Conservation (phyloP, 2,888 invertebrate species). For the Acanthopleura granulata region DNA sequence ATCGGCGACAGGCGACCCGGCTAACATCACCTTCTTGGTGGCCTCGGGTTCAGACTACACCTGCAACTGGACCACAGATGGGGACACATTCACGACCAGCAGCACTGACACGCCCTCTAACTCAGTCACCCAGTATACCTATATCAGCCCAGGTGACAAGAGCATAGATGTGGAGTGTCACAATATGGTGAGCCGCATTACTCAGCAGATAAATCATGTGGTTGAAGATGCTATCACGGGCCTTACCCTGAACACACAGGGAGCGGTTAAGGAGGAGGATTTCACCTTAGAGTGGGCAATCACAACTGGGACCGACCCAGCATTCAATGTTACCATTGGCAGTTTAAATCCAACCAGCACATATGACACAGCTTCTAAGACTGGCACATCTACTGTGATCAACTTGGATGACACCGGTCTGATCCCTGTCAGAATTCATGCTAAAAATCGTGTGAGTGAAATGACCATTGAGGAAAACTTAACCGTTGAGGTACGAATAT, state of each 20-base stretch:
- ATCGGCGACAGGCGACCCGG: slow-evolving; percentile 23
- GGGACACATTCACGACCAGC: slow-evolving; percentile 23
- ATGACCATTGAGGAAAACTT: slow-evolving; percentile 27
- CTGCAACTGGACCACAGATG: slow-evolving; percentile 43
- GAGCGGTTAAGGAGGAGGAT: slow-evolving; percentile 33
- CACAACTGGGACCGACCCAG: slow-evolving; percentile 39
- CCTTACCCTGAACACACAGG: slow-evolving; percentile 38
- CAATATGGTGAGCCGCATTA: slow-evolving; percentile 40
- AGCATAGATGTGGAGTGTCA: slow-evolving; percentile 39
- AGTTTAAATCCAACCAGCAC: slow-evolving; percentile 18
- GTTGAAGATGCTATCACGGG: slow-evolving; percentile 51
- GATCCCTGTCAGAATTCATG: slow-evolving; percentile 16
- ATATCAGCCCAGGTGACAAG: slow-evolving; percentile 34
- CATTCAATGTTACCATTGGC: slow-evolving; percentile 37
- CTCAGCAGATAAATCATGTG: slow-evolving; percentile 19
- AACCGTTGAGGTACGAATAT: slow-evolving; percentile 37
- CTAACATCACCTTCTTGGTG: slow-evolving; percentile 36
- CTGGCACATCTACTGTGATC: slow-evolving; percentile 25
- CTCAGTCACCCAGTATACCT: slow-evolving; percentile 33
- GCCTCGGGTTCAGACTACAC: slow-evolving; percentile 53
- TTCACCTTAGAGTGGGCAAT: slow-evolving; percentile 39
- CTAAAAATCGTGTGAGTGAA: slow-evolving; percentile 25
- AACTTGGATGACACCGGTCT: slow-evolving; percentile 10
- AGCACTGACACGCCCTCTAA: slow-evolving; percentile 16
- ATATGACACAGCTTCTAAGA: slow-evolving; percentile 25